Conservation (phyloP, 2,113 vertebrate genomes). For the Gopherus flavomarginatus region DNA sequence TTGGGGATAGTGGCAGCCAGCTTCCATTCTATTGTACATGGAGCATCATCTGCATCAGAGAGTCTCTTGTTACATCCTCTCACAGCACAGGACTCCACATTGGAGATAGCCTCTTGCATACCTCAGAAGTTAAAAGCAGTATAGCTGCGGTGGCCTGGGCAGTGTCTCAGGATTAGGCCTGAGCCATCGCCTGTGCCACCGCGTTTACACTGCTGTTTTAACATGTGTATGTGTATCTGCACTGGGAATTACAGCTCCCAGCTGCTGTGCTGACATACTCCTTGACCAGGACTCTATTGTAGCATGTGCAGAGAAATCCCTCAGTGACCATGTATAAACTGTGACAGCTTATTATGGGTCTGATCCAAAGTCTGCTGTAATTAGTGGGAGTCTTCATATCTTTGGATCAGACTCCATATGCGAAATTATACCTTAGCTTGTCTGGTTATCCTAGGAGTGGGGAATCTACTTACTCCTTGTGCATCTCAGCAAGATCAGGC, state of each 20-base stretch:
- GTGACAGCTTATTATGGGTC: too few relatives aligned
- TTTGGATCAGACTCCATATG: too few relatives aligned
- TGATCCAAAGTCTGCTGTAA: too few relatives aligned
- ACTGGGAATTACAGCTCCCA: neutral
- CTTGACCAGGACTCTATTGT: neutral
- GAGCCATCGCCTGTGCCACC: neutral
- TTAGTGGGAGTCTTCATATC: too few relatives aligned
- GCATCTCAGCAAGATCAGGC: too few relatives aligned
- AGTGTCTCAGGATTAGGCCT: neutral
- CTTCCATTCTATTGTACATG: conserved; percentile 32
- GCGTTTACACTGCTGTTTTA: neutral
- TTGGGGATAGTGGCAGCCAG: conserved; percentile 58
- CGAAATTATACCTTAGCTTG: too few relatives aligned
- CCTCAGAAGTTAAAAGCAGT: neutral
- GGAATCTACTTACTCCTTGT: too few relatives aligned
- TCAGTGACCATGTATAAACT: neutral
- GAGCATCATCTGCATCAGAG: conserved; percentile 29
- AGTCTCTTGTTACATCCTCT: neutral
- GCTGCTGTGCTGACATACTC: neutral
- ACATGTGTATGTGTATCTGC: neutral
- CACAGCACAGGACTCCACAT: neutral
- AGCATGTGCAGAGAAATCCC: neutral
- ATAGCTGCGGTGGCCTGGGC: neutral
- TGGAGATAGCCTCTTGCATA: neutral
- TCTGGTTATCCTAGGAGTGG: too few relatives aligned